phyloP scores from a whole-genome alignment of 2,888 invertebrate species.

The Nyleta sp. region DNA sequence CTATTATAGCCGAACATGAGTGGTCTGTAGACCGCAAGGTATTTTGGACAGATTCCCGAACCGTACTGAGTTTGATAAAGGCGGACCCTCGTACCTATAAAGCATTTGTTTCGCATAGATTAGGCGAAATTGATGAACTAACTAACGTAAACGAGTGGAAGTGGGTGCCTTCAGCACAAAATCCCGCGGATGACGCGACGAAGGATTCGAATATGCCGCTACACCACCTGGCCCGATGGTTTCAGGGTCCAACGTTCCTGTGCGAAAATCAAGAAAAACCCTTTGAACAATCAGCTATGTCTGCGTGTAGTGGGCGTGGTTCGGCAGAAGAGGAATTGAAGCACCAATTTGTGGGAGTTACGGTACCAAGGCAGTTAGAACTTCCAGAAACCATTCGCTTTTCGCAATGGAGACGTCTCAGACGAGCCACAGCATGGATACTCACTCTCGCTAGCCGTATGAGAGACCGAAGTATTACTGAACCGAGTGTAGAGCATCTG shows the following conservation, averaged over 20 bases:
- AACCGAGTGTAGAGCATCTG: not conserved
- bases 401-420: not conserved
- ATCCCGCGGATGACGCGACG: conserved; percentile 7
- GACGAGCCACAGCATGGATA: not conserved
- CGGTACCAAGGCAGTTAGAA: not conserved
- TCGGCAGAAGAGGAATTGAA: not conserved
- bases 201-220: too few species aligned
- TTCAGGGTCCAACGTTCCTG: too few species aligned
- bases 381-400: not conserved
- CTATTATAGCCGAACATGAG: too few species aligned
- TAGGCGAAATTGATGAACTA: conserved; percentile 67
- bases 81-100: conserved; percentile 7
- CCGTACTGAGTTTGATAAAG: not conserved
- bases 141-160: conserved; percentile 58
- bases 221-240: too few species aligned
- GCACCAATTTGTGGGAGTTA: not conserved
- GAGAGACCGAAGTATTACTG: not conserved
- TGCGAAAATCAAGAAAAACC: too few species aligned
- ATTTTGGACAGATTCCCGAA: not conserved
- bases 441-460: not conserved
- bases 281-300: too few species aligned
- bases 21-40: too few species aligned
- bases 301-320: too few species aligned
- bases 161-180: conserved; percentile 59
- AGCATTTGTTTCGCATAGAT: conserved; percentile 62